Conservation (phyloP, 2,797 vertebrate species). For the Fistularia commersonii region DNA sequence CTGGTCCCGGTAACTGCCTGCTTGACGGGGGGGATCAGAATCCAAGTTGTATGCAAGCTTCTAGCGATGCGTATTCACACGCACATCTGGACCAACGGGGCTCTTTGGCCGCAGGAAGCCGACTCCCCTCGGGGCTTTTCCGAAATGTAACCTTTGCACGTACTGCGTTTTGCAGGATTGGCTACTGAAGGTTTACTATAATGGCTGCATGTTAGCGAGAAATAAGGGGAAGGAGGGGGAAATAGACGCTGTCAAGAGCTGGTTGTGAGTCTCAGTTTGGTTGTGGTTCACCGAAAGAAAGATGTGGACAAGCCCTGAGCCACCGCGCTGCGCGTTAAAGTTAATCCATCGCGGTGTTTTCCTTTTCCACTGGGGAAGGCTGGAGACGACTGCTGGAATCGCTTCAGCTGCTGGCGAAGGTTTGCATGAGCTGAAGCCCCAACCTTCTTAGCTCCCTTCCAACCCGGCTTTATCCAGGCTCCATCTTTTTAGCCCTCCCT, state of each 20-base stretch:
- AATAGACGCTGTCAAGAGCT: background rate
- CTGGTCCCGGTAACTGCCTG: too few species aligned
- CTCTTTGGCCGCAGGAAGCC: slow-evolving; percentile 46
- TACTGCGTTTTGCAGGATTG: slow-evolving; percentile 26
- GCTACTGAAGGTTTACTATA: slow-evolving; percentile 19
- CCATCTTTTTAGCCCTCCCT: slow-evolving; percentile 47
- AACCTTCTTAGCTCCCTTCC: slow-evolving; percentile 39
- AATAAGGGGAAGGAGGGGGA: background rate
- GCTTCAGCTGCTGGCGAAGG: slow-evolving; percentile 18
- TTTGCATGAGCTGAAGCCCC: slow-evolving; percentile 28
- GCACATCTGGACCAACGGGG: background rate
- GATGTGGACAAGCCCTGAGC: background rate
- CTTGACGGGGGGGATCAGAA: too few species aligned
- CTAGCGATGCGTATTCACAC: too few species aligned
- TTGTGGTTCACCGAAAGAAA: background rate
- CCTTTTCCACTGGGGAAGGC: slow-evolving; percentile 4
- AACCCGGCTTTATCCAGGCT: slow-evolving; percentile 15
- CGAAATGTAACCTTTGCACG: slow-evolving; percentile 68
- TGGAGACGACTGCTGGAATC: slow-evolving; percentile 16
- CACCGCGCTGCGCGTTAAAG: slow-evolving; percentile 9
- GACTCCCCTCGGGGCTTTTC: slow-evolving; percentile 55
- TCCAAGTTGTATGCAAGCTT: too few species aligned
- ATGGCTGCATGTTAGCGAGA: too few species aligned
- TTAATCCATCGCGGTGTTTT: slow-evolving; percentile 9
- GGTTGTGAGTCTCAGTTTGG: background rate